Percentiles rank a stretch among this genome's conserved stretches.
Evolutionary conservation across 2,797 vertebrate genomes (phyloP).

Genomic region (Lutra lutra): DNA sequence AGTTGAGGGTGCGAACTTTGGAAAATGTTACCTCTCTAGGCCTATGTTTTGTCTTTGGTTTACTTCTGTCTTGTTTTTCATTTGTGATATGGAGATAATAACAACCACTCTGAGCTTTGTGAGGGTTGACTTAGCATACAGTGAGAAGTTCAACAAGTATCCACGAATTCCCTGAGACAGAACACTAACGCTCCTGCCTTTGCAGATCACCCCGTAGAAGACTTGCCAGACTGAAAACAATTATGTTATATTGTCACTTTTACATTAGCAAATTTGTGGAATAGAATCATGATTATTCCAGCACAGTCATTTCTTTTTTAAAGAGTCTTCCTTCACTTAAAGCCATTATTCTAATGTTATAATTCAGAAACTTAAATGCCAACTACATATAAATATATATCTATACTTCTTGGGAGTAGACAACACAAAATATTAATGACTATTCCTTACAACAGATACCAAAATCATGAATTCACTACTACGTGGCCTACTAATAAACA

Average conservation of each 20-base stretch:
- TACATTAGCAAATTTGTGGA: background rate
- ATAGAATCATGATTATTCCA: background rate
- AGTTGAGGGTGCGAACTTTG: background rate
- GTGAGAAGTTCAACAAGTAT: background rate
- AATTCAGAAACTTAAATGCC: background rate
- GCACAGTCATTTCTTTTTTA: background rate
- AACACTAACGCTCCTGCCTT: background rate
- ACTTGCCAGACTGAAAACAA: background rate
- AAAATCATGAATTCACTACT: background rate
- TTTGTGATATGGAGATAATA: background rate
- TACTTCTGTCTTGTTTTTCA: background rate
- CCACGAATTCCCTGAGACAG: background rate
- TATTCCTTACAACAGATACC: background rate
- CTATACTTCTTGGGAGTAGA: background rate
- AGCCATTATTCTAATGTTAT: background rate
- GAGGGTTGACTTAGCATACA: background rate
- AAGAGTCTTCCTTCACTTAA: background rate
- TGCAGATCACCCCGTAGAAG: background rate
- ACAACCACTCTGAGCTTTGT: background rate
- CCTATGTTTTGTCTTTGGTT: background rate
- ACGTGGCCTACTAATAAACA: background rate
- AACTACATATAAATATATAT: background rate
- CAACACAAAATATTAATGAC: background rate
- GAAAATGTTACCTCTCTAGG: background rate
- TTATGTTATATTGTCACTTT: background rate